Evolutionary conservation across 2,113 vertebrate genomes (phyloP).

Genomic region (Miniopterus natalensis): DNA sequence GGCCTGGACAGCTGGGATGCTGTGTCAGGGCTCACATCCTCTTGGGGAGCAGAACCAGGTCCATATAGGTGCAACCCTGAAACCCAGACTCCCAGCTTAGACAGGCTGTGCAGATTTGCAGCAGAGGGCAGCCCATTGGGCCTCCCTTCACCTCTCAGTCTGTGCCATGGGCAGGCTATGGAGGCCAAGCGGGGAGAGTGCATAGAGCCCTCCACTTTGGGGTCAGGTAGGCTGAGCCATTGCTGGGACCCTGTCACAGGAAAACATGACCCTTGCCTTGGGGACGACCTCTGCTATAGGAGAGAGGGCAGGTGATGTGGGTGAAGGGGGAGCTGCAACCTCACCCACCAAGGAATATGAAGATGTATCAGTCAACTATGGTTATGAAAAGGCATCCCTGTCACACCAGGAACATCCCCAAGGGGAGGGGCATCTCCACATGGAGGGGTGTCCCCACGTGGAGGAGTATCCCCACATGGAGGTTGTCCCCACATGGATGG

Average conservation of each 20-base stretch:
- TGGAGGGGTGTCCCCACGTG: too few relatives aligned
- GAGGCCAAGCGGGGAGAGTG: not conserved
- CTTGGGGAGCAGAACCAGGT: not conserved
- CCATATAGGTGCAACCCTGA: not conserved
- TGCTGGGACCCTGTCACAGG: not conserved
- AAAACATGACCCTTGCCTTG: not conserved
- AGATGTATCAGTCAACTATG: too few relatives aligned
- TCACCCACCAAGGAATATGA: not conserved
- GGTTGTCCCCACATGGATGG: too few relatives aligned
- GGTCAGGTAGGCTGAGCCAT: not conserved
- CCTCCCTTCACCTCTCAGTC: not conserved
- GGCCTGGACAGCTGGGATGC: not conserved
- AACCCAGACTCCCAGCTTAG: too few relatives aligned
- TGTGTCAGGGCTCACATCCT: not conserved
- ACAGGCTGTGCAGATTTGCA: not conserved
- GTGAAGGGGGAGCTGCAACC: not conserved
- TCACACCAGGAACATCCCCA: not conserved
- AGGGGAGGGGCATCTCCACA: not conserved
- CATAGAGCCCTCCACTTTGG: not conserved
- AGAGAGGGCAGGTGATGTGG: not conserved
- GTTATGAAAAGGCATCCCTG: not conserved
- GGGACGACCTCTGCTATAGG: not conserved
- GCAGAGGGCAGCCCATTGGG: rapidly evolving
- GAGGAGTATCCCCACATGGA: not conserved
- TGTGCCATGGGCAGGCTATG: not conserved